Conservation (phyloP, 1,140 invertebrate genomes). For the Drosophila parabipectinata region DNA sequence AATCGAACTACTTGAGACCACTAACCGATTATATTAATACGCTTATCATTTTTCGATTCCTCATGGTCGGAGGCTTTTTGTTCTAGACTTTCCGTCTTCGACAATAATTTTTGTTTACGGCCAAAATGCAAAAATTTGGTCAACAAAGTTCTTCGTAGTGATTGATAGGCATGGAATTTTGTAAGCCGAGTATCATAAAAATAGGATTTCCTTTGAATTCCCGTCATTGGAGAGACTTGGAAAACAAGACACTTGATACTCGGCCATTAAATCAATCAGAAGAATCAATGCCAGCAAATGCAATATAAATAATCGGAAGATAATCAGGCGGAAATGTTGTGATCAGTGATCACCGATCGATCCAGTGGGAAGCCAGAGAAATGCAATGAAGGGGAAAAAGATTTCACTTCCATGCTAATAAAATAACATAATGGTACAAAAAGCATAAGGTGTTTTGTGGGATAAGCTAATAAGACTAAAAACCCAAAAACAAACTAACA, state of each 20-base stretch:
- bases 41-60: conserved; percentile 28
- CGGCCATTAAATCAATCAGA: not conserved
- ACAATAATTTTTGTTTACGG: conserved; percentile 37
- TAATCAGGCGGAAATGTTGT: conserved; percentile 43
- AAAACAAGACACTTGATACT: conserved; percentile 42
- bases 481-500: conserved; percentile 9
- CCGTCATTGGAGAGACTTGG: conserved; percentile 12
- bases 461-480: conserved; percentile 19
- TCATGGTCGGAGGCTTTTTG: conserved; percentile 16
- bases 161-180: conserved; percentile 23
- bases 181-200: not conserved
- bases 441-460: not conserved
- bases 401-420: conserved; percentile 2
- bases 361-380: conserved; percentile 15
- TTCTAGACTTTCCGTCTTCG: conserved; percentile 36
- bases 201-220: conserved; percentile 22
- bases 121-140: conserved; percentile 27
- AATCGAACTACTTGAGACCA: conserved; percentile 30
- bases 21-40: conserved; percentile 30
- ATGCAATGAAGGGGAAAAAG: conserved; percentile 1
- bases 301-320: conserved; percentile 13
- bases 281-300: conserved; percentile 18
- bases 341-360: conserved; percentile 43
- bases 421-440: not conserved
- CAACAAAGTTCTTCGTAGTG: conserved; percentile 37